Base-by-base conservation (phyloP, 2,888 invertebrate genomes). In the Coenonympha arcania region DNA sequence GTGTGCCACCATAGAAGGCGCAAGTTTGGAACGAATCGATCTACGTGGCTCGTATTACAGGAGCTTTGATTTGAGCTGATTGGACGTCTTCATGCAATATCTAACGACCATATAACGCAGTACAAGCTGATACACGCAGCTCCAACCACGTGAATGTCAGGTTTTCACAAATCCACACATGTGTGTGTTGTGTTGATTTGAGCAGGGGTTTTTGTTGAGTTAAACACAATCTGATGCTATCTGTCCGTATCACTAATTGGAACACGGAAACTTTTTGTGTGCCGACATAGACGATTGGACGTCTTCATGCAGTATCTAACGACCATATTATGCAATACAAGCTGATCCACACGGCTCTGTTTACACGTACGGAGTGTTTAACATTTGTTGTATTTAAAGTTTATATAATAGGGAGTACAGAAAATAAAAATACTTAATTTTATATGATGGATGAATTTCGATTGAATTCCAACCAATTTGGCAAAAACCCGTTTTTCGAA, bases 31-130 rank as follows among this genome's bases (percentile, higher is more conserved):
- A 78, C 80, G 75, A 85, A 84, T 82, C 64, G 70, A 70, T 71
- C 71, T 71, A 74, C 79, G 80, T 81, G 80, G 73, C 76, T 75
- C 73, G 77, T 76, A 75, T 77, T 71, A 75, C 76, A 72, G 79
- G 62, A 79, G 79, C 79, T 70, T 62, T 65, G 65, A 72, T 70
- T 69, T 54, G 63, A 55, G 55, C 58, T 54, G 57, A 60, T 57
- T 56, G 59, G 62, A 63, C 13, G 47, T 50, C 36, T 49, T 65
- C 61, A 73, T 69, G 65, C 64, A 62, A 52, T 30, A 30, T 9
- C 16, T 15, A 34, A 37, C 19, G 13, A 24, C n/a, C 9, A 20
- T 6, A n/a, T n/a, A n/a, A 22, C 4, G 20, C 22, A 40, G 22
- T 30, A 30, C 6, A 4, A 13, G 11, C n/a, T n/a, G n/a, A n/a